Conservation (phyloP, 2,797 vertebrate species). For the Eulemur coronatus region DNA sequence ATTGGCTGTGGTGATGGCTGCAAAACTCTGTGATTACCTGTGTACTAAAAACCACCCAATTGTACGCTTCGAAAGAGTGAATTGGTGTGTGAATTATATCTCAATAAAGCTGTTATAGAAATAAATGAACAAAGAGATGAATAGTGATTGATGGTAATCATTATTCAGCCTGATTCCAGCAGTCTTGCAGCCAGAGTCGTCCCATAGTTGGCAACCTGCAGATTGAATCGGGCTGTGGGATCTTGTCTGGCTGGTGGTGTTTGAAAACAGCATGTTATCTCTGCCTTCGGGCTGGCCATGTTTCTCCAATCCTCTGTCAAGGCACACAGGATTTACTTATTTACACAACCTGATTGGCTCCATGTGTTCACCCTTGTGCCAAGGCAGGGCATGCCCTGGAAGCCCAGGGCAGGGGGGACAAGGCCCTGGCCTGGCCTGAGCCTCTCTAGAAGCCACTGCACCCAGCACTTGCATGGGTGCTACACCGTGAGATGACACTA, state of each 20-base stretch:
- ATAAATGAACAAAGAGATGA: neutral
- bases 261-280: neutral
- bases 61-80: neutral
- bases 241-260: neutral
- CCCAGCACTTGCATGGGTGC: neutral
- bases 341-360: neutral
- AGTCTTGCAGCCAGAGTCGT: neutral
- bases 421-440: neutral
- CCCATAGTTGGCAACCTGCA: neutral
- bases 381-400: neutral
- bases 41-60: neutral
- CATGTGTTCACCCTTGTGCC: neutral
- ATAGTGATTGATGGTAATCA: neutral
- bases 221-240: neutral
- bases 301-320: neutral
- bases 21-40: neutral
- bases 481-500: neutral
- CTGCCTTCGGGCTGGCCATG: neutral
- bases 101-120: neutral
- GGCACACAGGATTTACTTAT: neutral
- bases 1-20: neutral
- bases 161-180: neutral
- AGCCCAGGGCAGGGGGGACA: neutral
- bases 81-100: neutral
- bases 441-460: neutral